Percentiles rank a stretch among this genome's conserved stretches.
phyloP scores from a whole-genome alignment of 2,888 invertebrate species.

The Glomeris marginata region DNA sequence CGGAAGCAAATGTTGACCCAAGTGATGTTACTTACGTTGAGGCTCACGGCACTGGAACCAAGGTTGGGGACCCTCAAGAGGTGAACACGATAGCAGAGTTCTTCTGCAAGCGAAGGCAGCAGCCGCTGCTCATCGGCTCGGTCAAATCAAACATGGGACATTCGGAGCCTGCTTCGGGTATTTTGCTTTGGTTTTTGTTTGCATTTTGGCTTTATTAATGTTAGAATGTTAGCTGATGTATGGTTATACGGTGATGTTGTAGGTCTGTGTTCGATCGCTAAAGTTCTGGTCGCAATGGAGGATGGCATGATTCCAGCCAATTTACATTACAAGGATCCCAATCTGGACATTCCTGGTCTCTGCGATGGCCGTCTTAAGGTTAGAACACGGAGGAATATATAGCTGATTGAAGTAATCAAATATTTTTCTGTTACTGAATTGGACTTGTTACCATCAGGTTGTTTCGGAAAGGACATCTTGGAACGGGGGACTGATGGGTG shows the following conservation, averaged over 20 bases:
- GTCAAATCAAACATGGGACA: conserved; percentile 99
- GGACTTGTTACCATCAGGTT: conserved; percentile 41
- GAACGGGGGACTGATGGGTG: conserved; percentile 78
- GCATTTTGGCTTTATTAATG: too few species aligned
- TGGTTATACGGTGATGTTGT: too few species aligned
- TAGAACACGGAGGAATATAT: conserved; percentile 4
- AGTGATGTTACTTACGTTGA: conserved; percentile 77
- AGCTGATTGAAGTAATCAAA: too few species aligned
- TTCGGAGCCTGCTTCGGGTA: conserved; percentile 73
- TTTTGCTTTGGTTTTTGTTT: not conserved
- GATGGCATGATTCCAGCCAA: conserved; percentile 74
- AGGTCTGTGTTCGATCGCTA: conserved; percentile 79
- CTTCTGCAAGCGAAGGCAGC: conserved; percentile 65
- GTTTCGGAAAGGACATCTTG: conserved; percentile 67
- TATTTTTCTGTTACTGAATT: too few species aligned
- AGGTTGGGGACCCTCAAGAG: conserved; percentile 97
- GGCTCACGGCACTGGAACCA: conserved; percentile 97
- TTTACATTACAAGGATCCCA: conserved; percentile 73
- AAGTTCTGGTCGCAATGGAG: conserved; percentile 87
- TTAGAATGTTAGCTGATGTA: too few species aligned
- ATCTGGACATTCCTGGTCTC: conserved; percentile 80
- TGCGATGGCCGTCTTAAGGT: conserved; percentile 73
- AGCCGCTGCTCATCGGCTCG: conserved; percentile 79
- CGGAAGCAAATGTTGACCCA: conserved; percentile 66
- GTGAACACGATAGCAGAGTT: conserved; percentile 84